Percentiles rank a stretch among this genome's conserved stretches.
These are phyloP conservation scores for Apotomis capreana DNA, from an alignment of 2,888 invertebrate species.

Conservation along the genomic window DNA sequence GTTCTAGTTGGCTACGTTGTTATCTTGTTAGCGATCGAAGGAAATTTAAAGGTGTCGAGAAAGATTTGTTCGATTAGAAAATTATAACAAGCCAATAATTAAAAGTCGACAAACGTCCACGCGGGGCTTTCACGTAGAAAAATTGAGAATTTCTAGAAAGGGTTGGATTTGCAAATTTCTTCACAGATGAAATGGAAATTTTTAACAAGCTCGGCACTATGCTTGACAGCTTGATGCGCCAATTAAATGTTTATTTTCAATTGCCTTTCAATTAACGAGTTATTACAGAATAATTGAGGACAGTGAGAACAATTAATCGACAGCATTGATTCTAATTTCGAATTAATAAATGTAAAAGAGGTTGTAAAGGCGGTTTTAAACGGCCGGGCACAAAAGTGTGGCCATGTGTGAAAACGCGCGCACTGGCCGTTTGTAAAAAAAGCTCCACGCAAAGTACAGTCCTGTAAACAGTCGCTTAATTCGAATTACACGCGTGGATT, in stretches of 20 bases:
- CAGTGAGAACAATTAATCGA: conserved; percentile 24
- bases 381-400: conserved; percentile 52
- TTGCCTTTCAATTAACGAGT: conserved; percentile 48
- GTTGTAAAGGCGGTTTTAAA: conserved; percentile 28
- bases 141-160: conserved; percentile 59
- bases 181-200: conserved; percentile 79
- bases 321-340: conserved; percentile 25
- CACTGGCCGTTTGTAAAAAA: conserved; percentile 67
- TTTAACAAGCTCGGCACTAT: conserved; percentile 72
- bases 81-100: conserved; percentile 73
- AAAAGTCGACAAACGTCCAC: conserved; percentile 60
- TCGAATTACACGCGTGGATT: conserved; percentile 77
- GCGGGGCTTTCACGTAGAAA: conserved; percentile 56
- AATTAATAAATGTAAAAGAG: conserved; percentile 24
- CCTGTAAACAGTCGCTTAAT: conserved; percentile 79
- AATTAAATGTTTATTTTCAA: conserved; percentile 66
- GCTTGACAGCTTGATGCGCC: conserved; percentile 61
- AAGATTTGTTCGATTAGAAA: conserved; percentile 65
- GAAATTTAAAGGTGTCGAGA: conserved; percentile 32
- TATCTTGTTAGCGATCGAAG: conserved; percentile 12
- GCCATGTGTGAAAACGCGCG: conserved; percentile 73
- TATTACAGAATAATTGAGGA: conserved; percentile 27
- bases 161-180: conserved; percentile 65
- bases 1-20: background rate
- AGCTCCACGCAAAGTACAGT: conserved; percentile 60